phyloP scores from a whole-genome alignment of 2,888 invertebrate genomes.

The Zhengitettix transpicula region DNA sequence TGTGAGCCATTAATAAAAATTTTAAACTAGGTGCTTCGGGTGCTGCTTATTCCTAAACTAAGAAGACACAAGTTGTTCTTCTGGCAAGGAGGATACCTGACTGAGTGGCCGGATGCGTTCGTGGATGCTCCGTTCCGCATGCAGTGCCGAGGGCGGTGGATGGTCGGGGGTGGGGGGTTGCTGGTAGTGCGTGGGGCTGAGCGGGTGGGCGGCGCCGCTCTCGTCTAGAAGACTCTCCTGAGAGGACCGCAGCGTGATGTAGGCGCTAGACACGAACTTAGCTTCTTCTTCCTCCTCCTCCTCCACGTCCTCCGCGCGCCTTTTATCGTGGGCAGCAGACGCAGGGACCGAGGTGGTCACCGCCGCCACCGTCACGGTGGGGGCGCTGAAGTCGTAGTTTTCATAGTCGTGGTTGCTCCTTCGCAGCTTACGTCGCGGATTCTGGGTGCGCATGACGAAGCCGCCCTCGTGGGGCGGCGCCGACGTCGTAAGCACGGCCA shows the following conservation, averaged over 20 bases:
- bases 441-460: conserved; percentile 50
- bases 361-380: conserved; percentile 8
- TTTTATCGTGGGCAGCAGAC: conserved; percentile 16
- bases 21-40: too few relatives aligned
- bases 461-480: conserved; percentile 45
- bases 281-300: conserved; percentile 18
- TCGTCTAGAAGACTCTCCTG: conserved; percentile 43
- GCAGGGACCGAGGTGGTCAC: neutral
- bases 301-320: conserved; percentile 11
- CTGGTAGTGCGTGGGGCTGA: conserved; percentile 76
- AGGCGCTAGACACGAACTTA: conserved; percentile 36
- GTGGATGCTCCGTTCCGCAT: conserved; percentile 77
- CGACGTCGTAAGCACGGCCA: conserved; percentile 30
- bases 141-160: conserved; percentile 78
- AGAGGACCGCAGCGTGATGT: conserved; percentile 37
- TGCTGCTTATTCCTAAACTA: too few relatives aligned
- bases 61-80: too few relatives aligned
- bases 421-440: conserved; percentile 51
- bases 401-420: conserved; percentile 29
- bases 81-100: conserved; percentile 42
- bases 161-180: conserved; percentile 91
- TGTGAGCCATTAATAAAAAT: too few relatives aligned
- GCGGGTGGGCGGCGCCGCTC: conserved; percentile 30
- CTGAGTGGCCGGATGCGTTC: conserved; percentile 77
- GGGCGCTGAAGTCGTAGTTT: conserved; percentile 28